Percentiles rank a stretch among this genome's conserved stretches.
phyloP scores from a whole-genome alignment of 2,113 vertebrate species.

The Penelope pileata region DNA sequence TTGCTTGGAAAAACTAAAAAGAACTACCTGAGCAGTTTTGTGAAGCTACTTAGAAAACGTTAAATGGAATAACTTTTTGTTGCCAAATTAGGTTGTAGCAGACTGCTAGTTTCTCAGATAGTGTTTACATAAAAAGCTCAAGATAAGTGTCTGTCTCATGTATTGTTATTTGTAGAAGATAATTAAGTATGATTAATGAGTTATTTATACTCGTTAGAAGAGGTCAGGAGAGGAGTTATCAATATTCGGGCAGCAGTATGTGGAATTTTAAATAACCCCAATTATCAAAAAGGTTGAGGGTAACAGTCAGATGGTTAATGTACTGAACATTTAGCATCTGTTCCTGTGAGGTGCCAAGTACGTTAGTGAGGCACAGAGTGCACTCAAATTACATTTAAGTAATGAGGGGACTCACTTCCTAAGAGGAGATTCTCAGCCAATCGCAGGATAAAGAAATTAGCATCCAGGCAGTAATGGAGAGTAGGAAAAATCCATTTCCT shows the following conservation, averaged over 20 bases:
- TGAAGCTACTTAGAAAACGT: background rate
- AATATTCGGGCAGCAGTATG: constrained; percentile 8
- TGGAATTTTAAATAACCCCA: constrained; percentile 23
- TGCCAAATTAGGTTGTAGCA: background rate
- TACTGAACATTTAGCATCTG: constrained; percentile 50
- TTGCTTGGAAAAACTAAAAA: background rate
- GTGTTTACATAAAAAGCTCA: background rate
- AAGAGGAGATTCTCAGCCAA: constrained; percentile 6
- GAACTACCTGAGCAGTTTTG: background rate
- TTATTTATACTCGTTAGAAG: constrained; percentile 45
- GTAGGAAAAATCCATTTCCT: constrained; percentile 43
- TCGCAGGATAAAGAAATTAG: constrained; percentile 41
- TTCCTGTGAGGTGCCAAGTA: constrained; percentile 42
- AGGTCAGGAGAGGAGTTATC: constrained; percentile 34
- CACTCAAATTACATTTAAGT: constrained; percentile 56
- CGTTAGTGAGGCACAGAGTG: constrained; percentile 41
- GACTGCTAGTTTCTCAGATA: background rate
- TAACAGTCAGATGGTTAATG: constrained; percentile 44
- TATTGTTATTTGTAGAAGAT: constrained; percentile 27
- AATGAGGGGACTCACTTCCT: constrained; percentile 44
- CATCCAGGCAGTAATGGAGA: constrained; percentile 39
- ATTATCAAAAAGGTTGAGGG: constrained; percentile 15
- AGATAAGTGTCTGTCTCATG: background rate
- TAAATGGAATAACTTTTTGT: background rate
- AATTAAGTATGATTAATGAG: constrained; percentile 6